Base-by-base conservation (phyloP, 2,113 vertebrate species). In the Rhinoderma darwinii region DNA sequence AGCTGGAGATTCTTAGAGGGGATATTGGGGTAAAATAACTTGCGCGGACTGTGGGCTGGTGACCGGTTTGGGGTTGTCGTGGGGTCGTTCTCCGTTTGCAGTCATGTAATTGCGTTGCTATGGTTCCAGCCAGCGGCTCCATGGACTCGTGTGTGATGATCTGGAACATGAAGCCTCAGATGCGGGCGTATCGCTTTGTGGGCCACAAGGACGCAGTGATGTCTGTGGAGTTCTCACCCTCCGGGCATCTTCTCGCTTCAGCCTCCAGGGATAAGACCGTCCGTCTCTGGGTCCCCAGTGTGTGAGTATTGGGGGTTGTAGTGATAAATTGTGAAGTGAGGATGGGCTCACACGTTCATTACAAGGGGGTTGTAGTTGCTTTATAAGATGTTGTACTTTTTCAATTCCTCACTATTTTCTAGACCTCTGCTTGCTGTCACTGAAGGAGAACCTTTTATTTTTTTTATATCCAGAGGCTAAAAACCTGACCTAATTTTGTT, bases 231-330 rank as follows among this genome's bases (percentile, higher is more conserved):
- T 99, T 99, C 92, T 99, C 98, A 39, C 97, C 98, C 2, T 99
- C 97, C 0, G 98, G 97, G 59, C 97, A 99, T 84, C 93, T 99
- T 25, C 92, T 99, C 72, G 98, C 96, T 27, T 99, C 98, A 0
- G 95, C 96, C 25, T 99, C 98, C 66, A 95, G 97, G 72, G 98
- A 99, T 91, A 98, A 97, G 92, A 99, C 96, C 7, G 96, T 99
- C 14, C 97, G 98, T 20, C 94, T 99, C 25, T 99, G 98, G 98
- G 89, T 99, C n/a, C 97, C 98, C 50, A 99, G 92, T 47, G 90
- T 96, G 98, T 99, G 91, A 94, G 97, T 94, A 47, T 91, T 12
- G 10, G 37, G 37, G 30, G 7, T 63, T 61, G 59, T 12, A 56
- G 20, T 50, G 12, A 50, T 50, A 14, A 50, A 14, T 14, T 14